Conservation (phyloP, 92 coral and sea anemone genomes). For the Isaurus tuberculatus region DNA sequence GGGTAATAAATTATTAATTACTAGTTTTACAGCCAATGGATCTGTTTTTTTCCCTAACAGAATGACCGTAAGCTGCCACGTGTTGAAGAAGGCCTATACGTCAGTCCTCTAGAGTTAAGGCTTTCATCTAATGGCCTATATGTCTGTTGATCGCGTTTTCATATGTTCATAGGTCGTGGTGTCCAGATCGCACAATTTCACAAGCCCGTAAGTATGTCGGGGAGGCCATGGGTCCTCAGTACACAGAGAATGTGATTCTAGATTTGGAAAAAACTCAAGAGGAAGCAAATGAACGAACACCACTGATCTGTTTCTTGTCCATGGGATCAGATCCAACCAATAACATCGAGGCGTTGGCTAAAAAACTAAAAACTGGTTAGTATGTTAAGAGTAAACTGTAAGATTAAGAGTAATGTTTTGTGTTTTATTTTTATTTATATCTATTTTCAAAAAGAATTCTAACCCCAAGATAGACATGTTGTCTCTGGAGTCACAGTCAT, state of each 20-base stretch:
- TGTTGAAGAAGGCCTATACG: too few species aligned
- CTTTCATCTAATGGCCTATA: too few species aligned
- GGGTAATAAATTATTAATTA: too few species aligned
- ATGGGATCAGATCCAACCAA: constrained; percentile 99
- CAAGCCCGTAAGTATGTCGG: constrained; percentile 98
- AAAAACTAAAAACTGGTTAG: constrained; percentile 93
- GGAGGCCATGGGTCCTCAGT: constrained; percentile 87
- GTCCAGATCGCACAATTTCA: constrained; percentile 97
- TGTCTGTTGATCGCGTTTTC: not conserved
- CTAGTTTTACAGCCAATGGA: too few species aligned
- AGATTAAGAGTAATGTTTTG: not conserved
- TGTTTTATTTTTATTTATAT: not conserved
- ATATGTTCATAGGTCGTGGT: constrained; percentile 79
- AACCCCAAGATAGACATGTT: too few species aligned
- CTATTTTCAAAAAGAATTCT: too few species aligned
- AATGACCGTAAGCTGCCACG: too few species aligned
- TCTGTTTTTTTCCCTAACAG: too few species aligned
- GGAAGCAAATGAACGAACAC: constrained; percentile 91
- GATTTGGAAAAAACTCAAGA: constrained; percentile 98
- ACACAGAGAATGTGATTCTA: constrained; percentile 94
- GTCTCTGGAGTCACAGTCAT: too few species aligned
- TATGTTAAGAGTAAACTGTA: not conserved
- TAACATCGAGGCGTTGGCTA: constrained; percentile 87
- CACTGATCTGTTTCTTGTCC: constrained; percentile 93
- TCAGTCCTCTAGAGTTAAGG: too few species aligned